A percentile compares a stretch with the other conserved stretches of the same genome.
Evolutionary conservation across 2,888 invertebrate species (phyloP).

Genomic region (Tipula helvola): DNA sequence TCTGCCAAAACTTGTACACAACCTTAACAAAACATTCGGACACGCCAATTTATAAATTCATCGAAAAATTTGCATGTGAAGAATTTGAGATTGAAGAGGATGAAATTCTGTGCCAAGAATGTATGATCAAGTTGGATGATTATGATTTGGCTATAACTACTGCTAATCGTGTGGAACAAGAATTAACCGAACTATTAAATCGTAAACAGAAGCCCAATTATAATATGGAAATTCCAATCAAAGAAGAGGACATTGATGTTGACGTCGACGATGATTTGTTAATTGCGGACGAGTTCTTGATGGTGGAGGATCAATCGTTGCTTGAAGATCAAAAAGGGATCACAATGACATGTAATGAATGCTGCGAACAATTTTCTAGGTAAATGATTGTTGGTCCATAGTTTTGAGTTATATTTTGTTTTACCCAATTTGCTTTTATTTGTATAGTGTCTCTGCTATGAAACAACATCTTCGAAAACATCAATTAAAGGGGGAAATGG

Average conservation of each 20-base stretch:
- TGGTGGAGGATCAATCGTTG: neutral
- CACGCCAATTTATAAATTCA: slow-evolving; percentile 13
- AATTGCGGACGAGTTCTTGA: neutral
- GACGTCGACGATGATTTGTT: neutral
- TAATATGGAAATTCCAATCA: neutral
- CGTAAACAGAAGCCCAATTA: neutral
- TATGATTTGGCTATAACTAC: slow-evolving; percentile 17
- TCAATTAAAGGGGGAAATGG: neutral
- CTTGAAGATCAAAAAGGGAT: neutral
- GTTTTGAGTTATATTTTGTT: too few species aligned
- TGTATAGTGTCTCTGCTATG: neutral
- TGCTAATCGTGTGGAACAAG: slow-evolving; percentile 15
- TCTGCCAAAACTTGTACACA: slow-evolving; percentile 14
- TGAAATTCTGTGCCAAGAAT: slow-evolving; percentile 14
- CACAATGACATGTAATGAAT: slow-evolving; percentile 7
- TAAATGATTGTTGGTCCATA: neutral
- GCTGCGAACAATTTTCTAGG: neutral
- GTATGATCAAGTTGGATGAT: slow-evolving; percentile 17
- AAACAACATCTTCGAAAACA: neutral
- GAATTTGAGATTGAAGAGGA: neutral
- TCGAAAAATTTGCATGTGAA: slow-evolving; percentile 15
- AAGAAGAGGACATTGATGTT: neutral
- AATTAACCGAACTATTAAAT: slow-evolving; percentile 13
- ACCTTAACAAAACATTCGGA: slow-evolving; percentile 14
- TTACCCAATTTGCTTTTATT: too few species aligned